Conservation (phyloP, 2,113 vertebrate genomes). For the Hippopotamus amphibius region DNA sequence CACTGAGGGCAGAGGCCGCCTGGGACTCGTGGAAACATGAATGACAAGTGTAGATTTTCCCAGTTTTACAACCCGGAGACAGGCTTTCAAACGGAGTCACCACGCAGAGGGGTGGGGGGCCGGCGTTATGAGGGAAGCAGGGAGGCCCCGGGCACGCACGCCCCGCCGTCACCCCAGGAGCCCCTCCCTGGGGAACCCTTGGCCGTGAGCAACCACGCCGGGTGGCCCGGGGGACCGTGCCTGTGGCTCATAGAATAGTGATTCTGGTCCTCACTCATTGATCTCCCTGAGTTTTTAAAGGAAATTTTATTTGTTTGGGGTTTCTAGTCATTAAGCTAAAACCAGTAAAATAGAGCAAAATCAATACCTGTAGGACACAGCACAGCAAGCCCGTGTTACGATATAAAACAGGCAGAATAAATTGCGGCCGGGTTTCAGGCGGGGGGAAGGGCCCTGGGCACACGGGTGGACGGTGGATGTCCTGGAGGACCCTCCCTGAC, state of each 20-base stretch:
- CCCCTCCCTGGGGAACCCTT: neutral
- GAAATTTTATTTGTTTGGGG: conserved; percentile 68
- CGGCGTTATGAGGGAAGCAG: neutral
- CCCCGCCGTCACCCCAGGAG: neutral
- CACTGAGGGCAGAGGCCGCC: neutral
- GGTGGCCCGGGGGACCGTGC: neutral
- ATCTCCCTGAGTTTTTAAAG: conserved; percentile 64
- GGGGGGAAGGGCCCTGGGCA: neutral
- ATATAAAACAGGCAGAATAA: neutral
- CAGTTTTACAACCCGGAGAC: conserved; percentile 56
- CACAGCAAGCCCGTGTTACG: rapidly evolving
- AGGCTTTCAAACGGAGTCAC: neutral
- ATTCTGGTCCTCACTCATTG: conserved; percentile 27
- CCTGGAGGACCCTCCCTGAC: neutral
- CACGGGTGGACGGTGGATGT: rapidly evolving
- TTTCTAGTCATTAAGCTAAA: conserved; percentile 80
- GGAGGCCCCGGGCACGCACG: neutral
- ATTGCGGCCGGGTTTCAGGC: neutral
- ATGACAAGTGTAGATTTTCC: neutral
- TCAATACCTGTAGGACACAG: neutral
- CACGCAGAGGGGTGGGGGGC: neutral
- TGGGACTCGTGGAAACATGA: neutral
- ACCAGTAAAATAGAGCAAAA: conserved; percentile 69
- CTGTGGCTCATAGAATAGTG: conserved; percentile 20
- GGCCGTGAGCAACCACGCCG: neutral